Conservation (phyloP, 2,113 vertebrate species). For the Nothobranchius kuhntae region DNA sequence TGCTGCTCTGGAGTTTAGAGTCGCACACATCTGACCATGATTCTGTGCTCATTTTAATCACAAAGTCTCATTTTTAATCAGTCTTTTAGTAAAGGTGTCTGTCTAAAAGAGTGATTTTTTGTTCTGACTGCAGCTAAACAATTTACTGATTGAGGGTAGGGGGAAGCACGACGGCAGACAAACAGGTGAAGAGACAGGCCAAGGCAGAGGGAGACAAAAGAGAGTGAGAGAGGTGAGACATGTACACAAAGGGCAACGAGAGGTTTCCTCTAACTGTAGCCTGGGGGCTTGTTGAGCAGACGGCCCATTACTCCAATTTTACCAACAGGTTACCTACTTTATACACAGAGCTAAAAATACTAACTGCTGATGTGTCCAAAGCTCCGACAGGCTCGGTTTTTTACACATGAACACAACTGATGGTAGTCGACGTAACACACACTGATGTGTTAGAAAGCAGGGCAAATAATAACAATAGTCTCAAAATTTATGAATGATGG, state of each 20-base stretch:
- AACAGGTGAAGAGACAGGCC: too few relatives aligned
- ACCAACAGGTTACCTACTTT: constrained; percentile 67
- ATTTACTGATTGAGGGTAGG: constrained; percentile 25
- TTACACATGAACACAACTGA: not conserved
- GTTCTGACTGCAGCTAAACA: too few relatives aligned
- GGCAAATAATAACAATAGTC: not conserved
- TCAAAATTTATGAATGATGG: too few relatives aligned
- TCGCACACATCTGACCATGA: too few relatives aligned
- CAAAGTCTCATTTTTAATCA: too few relatives aligned
- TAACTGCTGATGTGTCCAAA: constrained; percentile 61
- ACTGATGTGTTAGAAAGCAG: constrained; percentile 7
- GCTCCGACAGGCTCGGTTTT: constrained; percentile 28
- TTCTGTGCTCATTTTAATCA: too few relatives aligned
- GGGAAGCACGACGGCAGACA: constrained; percentile 19
- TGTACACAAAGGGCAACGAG: constrained; percentile 46
- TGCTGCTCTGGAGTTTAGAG: not conserved
- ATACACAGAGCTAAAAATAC: constrained; percentile 55
- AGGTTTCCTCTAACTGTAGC: constrained; percentile 66
- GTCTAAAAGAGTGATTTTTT: too few relatives aligned
- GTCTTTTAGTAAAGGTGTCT: too few relatives aligned
- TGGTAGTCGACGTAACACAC: not conserved
- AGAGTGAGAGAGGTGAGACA: constrained; percentile 15
- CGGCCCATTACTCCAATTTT: constrained; percentile 61
- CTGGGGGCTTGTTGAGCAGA: constrained; percentile 60
- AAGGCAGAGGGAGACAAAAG: constrained; percentile 19